These are phyloP conservation scores for Argyrosomus japonicus DNA, from an alignment of 2,113 vertebrate genomes.

Conservation along the genomic window DNA sequence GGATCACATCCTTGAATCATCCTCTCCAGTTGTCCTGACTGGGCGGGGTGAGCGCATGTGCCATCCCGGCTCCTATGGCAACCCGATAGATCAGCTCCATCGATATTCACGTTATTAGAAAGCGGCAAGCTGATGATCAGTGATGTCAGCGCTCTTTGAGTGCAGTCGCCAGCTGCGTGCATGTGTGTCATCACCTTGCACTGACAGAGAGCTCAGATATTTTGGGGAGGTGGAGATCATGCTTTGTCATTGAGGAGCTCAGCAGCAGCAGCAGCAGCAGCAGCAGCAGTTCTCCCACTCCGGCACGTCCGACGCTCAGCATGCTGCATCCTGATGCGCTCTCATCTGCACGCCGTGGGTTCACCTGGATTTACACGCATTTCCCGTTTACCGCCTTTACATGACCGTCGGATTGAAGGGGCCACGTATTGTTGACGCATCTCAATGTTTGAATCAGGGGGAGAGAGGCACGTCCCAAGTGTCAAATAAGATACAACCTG, in stretches of 20 bases:
- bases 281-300: constrained; percentile 62
- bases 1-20: constrained; percentile 52
- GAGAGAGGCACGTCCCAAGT: constrained; percentile 74
- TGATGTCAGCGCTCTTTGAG: constrained; percentile 84
- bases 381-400: constrained; percentile 6
- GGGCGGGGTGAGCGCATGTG: constrained; percentile 89
- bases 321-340: constrained; percentile 81
- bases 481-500: constrained; percentile 71
- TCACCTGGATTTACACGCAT: constrained; percentile 70
- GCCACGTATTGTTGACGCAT: constrained; percentile 64
- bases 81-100: constrained; percentile 89
- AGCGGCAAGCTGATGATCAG: constrained; percentile 85
- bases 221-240: constrained; percentile 74
- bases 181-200: constrained; percentile 68
- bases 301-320: constrained; percentile 80
- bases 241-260: constrained; percentile 84
- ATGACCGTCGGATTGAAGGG: constrained; percentile 59
- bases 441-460: constrained; percentile 69
- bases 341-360: constrained; percentile 63
- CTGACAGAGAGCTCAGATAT: constrained; percentile 62
- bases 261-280: constrained; percentile 65
- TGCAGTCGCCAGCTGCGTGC: constrained; percentile 54
- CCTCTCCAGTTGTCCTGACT: constrained; percentile 81
- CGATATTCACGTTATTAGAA: constrained; percentile 88
- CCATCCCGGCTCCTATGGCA: constrained; percentile 91